phyloP scores from a whole-genome alignment of 2,888 invertebrate genomes.

The Lacanobia wlatinum region DNA sequence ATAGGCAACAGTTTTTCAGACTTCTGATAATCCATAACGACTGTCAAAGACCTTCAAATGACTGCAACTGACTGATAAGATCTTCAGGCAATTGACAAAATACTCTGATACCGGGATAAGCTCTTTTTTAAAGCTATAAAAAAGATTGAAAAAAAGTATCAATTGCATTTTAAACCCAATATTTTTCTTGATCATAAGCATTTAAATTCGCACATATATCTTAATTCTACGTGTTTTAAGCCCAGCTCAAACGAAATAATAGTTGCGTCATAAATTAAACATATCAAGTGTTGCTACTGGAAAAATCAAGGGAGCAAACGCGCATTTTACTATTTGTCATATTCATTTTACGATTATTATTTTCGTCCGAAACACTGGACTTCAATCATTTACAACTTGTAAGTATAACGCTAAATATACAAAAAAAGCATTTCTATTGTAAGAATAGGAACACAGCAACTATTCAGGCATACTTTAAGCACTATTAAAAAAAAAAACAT shows the following conservation, averaged over 20 bases:
- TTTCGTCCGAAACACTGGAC: not conserved
- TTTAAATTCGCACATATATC: not conserved
- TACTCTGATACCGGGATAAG: constrained; percentile 6
- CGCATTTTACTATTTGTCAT: not conserved
- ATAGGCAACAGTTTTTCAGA: too few relatives aligned
- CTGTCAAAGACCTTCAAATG: too few relatives aligned
- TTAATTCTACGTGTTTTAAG: not conserved
- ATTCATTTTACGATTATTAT: not conserved
- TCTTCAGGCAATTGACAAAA: not conserved
- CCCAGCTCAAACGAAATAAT: not conserved
- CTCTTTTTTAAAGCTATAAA: not conserved
- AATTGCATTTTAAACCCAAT: not conserved
- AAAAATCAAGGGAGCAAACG: too few relatives aligned
- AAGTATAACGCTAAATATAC: constrained; percentile 10
- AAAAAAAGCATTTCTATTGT: constrained; percentile 13
- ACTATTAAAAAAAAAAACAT: constrained; percentile 16
- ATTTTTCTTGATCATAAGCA: constrained; percentile 1
- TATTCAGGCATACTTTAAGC: constrained; percentile 2
- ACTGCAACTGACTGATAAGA: not conserved
- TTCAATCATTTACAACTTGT: not conserved
- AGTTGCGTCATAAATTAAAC: not conserved
- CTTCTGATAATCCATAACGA: too few relatives aligned
- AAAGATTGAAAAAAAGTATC: not conserved
- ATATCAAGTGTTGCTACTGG: not conserved
- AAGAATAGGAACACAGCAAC: constrained; percentile 27